Evolutionary conservation across 1,140 invertebrate species (phyloP), one percentile per base, ranked within the genome.

Genomic region (Eriosoma lanigerum): DNA sequence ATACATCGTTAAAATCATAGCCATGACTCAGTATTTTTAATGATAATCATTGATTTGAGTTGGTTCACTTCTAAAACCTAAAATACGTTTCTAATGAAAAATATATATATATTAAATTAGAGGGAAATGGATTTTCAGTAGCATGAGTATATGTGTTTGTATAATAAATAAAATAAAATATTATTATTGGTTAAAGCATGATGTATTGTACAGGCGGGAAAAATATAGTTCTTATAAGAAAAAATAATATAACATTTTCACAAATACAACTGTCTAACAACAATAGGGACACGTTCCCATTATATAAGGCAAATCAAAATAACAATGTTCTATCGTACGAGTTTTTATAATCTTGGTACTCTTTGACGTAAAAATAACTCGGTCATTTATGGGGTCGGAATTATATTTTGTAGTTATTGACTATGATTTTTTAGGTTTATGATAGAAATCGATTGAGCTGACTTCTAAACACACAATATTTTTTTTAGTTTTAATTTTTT

Each of bases 271-370:
- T n/a, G 15, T 26, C 32, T 13, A 10, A 70, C 6, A 46, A 70
- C 66, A 70, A 70, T 70, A 70, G 66, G 44, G 44, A 21, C 66
- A 70, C 66, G 21, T 70, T 70, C 44, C 9, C 44, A 24, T 70
- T 66, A 44, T 44, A 70, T 48, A 48, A 70, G 38, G 12, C 21
- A 48, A 46, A 70, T 48, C 21, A 50, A 48, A 70, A 66, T 44
- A 70, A 70, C 66, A 50, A 70, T 48, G 12, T 17, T 70, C 26
- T 13, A 3, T 48, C 19, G 44, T 68, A 48, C 19, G 15, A 15
- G 19, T 21, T 48, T 70, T 17, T 70, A 17, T 19, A 48, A 24
- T 66, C n/a, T 3, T n/a, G 19, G 12, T 21, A 26, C 21, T 70
- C 44, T n/a, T 48, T 26, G 17, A 26, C 13, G 21, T 48, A 48